Evolutionary conservation across 2,888 invertebrate genomes (phyloP).

Genomic region (Heliconius ethilla): DNA sequence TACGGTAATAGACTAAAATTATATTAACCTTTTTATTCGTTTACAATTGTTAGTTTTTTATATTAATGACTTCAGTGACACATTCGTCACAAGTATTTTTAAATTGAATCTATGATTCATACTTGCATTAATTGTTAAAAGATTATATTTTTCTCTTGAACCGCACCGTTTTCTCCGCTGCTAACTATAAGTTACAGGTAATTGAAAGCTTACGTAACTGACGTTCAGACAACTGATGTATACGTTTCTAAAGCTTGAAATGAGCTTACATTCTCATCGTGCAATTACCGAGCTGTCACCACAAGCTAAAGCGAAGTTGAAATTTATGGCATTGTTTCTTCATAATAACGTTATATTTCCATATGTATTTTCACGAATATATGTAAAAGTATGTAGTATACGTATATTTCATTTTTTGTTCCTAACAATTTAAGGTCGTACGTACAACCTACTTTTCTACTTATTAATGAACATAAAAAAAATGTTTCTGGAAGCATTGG

Average conservation of each 20-base stretch:
- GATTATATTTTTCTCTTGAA: not conserved
- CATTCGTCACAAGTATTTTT: not conserved
- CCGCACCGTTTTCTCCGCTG: not conserved
- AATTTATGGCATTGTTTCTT: constrained; percentile 37
- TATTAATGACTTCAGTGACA: constrained; percentile 2
- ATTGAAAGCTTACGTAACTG: constrained; percentile 16
- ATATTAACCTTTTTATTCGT: not conserved
- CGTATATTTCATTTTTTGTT: too few relatives aligned
- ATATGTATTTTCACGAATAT: not conserved
- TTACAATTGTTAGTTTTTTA: not conserved
- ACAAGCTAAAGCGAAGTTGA: constrained; percentile 28
- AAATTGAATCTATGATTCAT: not conserved
- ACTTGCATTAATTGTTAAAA: constrained; percentile 1
- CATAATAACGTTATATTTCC: constrained; percentile 21
- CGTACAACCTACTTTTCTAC: too few relatives aligned
- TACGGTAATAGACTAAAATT: not conserved
- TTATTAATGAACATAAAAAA: too few relatives aligned
- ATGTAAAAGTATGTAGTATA: too few relatives aligned
- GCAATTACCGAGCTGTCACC: constrained; percentile 44
- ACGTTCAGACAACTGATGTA: constrained; percentile 14
- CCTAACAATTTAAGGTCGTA: too few relatives aligned
- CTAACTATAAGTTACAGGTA: constrained; percentile 19
- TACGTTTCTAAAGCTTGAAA: constrained; percentile 33
- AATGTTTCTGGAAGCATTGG: too few relatives aligned
- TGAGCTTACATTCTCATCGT: constrained; percentile 38